These are phyloP conservation scores for Apis laboriosa DNA, from an alignment of 1,140 invertebrate species.

Conservation along the genomic window DNA sequence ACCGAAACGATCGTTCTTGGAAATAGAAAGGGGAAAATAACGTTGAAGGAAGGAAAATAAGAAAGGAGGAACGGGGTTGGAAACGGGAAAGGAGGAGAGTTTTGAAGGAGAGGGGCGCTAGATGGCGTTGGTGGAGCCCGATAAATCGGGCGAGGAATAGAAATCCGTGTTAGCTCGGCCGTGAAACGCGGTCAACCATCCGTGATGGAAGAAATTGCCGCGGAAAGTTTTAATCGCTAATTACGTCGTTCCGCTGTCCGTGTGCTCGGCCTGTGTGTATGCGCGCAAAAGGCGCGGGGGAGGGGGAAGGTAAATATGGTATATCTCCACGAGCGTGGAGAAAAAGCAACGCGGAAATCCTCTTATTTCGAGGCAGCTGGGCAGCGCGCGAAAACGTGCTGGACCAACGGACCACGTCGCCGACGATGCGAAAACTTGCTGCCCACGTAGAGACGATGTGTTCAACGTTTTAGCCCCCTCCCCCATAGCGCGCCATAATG, in stretches of 20 bases:
- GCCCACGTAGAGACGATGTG: constrained; percentile 68
- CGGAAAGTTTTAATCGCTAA: constrained; percentile 70
- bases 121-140: background rate
- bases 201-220: constrained; percentile 63
- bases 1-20: background rate
- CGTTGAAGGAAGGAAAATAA: background rate
- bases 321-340: background rate
- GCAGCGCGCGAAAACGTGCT: constrained; percentile 11
- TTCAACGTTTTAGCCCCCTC: constrained; percentile 55
- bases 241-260: constrained; percentile 48
- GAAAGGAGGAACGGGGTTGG: too few relatives aligned
- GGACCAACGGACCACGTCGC: constrained; percentile 54
- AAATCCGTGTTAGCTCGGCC: constrained; percentile 50
- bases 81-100: background rate
- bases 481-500: constrained; percentile 52
- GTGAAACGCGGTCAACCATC: constrained; percentile 60
- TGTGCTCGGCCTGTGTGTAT: background rate
- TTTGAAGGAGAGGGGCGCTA: background rate
- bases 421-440: constrained; percentile 61
- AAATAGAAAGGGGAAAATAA: too few relatives aligned
- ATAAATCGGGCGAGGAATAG: constrained; percentile 50
- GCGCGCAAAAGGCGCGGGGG: background rate
- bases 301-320: background rate
- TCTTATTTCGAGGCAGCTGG: constrained; percentile 56
- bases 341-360: constrained; percentile 50